phyloP scores from a whole-genome alignment of 2,113 vertebrate species.

The Glaucomys volans region DNA sequence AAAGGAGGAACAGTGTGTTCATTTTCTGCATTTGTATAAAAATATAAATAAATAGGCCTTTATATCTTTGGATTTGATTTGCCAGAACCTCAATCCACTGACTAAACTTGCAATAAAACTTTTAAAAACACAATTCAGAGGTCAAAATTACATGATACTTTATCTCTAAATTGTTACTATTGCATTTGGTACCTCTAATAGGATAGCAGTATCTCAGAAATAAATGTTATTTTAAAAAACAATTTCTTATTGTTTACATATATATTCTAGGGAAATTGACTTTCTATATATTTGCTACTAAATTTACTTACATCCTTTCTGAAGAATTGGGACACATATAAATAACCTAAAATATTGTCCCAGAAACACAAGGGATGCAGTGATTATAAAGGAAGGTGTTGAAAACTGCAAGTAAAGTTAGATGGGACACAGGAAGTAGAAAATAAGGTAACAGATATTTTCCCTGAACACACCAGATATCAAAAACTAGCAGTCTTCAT shows the following conservation, averaged over 20 bases:
- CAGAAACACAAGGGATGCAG: background rate
- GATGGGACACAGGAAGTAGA: background rate
- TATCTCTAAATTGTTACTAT: background rate
- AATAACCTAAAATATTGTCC: conserved; percentile 26
- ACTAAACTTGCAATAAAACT: background rate
- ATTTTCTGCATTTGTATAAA: background rate
- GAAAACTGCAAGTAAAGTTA: background rate
- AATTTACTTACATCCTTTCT: background rate
- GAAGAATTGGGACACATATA: background rate
- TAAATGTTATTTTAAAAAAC: background rate
- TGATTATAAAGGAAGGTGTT: background rate
- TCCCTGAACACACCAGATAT: background rate
- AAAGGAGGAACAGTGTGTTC: background rate
- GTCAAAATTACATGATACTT: background rate
- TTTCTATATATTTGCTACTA: background rate
- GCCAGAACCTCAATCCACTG: background rate
- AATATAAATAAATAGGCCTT: background rate
- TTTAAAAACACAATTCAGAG: background rate
- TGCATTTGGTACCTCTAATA: background rate
- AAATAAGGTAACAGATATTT: background rate
- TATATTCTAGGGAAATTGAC: background rate
- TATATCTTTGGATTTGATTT: background rate
- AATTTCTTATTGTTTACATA: conserved; percentile 4
- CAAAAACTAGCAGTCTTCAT: background rate
- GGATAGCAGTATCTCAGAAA: background rate